These are phyloP conservation scores for Solea solea DNA, from an alignment of 2,113 vertebrate genomes.

Conservation along the genomic window DNA sequence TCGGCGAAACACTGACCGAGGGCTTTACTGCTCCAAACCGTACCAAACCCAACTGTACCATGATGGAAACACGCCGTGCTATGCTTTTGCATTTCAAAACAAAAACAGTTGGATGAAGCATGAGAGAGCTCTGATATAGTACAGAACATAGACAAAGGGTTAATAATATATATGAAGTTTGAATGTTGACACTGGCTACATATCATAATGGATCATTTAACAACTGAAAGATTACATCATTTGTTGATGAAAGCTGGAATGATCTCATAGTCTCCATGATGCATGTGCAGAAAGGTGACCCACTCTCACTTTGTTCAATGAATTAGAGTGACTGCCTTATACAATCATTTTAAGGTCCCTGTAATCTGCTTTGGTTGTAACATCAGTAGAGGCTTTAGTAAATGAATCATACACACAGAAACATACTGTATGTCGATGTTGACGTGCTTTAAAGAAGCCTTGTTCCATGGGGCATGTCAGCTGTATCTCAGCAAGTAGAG, in stretches of 20 bases:
- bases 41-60: no score
- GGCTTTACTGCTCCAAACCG: no score
- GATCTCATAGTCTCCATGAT: constrained; percentile 5
- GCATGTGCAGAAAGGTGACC: constrained; percentile 6
- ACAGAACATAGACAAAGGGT: no score
- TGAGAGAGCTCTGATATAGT: no score
- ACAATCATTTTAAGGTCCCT: background rate
- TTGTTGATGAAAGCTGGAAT: constrained; percentile 13
- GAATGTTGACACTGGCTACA: background rate
- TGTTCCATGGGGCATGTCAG: constrained; percentile 4
- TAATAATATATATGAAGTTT: background rate
- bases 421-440: no score
- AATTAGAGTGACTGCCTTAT: background rate
- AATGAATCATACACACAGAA: no score
- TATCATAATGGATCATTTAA: constrained; percentile 11
- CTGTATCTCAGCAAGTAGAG: constrained; percentile 22
- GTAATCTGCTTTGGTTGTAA: constrained; percentile 11
- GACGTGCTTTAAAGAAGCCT: background rate
- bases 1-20: no score
- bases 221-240: constrained; percentile 22
- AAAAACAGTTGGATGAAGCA: no score
- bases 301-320: constrained; percentile 8
- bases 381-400: background rate
- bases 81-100: no score
- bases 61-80: no score